Base-by-base conservation (phyloP, 2,888 invertebrate species). In the Oegoconia quadripuncta region DNA sequence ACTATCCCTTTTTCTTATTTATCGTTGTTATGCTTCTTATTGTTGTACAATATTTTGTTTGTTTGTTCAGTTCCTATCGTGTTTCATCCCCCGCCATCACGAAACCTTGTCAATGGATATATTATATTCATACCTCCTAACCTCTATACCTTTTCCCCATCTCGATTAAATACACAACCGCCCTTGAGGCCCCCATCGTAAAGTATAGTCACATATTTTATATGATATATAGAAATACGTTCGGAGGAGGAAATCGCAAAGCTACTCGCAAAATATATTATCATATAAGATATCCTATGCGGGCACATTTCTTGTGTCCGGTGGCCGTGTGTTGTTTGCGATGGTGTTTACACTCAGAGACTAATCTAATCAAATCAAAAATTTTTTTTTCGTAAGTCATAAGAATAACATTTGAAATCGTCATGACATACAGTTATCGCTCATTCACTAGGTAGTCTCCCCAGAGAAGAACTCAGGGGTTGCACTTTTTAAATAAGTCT, bases 211-310 rank as follows among this genome's bases (percentile, higher is more conserved):
- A n/a, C 28, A 37, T 35, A 35, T 27, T 46, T 42, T 40, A 41
- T 43, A 42, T 59, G 55, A 57, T 58, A 57, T 48, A 63, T 60
- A 59, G 47, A 53, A 59, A 63, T 59, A 60, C 56, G 57, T 61
- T 57, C 60, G 55, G 52, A 42, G 11, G 50, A 57, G 62, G 59
- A 73, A 71, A 75, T 69, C 64, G 71, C 59, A 59, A 64, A 64
- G 66, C 63, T 62, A 58, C 52, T 45, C 49, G 69, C 55, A 62
- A 73, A 72, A 74, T 76, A 71, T 74, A 77, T 78, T 80, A 78
- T 74, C 74, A 78, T 74, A 77, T 77, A 76, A 68, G 69, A 77
- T 73, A 77, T 73, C 65, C 66, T 60, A 60, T 59, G 63, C 64
- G 64, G 61, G 61, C 56, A 65, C 68, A 68, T 70, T 68, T 69